A percentile compares a stretch with the other conserved stretches of the same genome.
phyloP scores from a whole-genome alignment of 2,113 vertebrate species.

The Burhinus oedicnemus region DNA sequence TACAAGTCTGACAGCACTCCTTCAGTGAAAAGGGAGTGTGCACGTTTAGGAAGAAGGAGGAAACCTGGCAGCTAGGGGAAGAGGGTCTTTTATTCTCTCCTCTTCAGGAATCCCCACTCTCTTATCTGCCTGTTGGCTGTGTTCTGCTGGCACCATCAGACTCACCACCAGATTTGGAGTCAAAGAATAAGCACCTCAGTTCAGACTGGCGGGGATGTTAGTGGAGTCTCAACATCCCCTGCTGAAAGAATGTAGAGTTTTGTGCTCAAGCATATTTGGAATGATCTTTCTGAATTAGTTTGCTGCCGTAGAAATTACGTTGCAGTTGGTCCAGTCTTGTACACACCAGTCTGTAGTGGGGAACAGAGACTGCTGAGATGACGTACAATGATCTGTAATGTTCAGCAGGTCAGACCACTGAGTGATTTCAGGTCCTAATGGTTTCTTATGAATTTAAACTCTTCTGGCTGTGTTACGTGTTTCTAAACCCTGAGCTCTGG shows the following conservation, averaged over 20 bases:
- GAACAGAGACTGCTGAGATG: neutral
- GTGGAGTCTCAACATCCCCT: neutral
- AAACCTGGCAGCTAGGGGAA: neutral
- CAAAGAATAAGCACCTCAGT: neutral
- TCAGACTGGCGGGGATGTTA: neutral
- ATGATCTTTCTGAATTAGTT: neutral
- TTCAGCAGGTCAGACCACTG: neutral
- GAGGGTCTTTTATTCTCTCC: neutral
- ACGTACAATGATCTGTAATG: neutral
- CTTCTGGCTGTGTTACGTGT: neutral
- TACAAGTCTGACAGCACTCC: neutral
- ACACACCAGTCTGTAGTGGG: neutral
- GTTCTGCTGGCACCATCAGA: neutral
- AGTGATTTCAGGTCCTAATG: neutral
- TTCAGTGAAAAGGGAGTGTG: neutral
- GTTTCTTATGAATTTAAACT: neutral
- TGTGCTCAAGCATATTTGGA: neutral
- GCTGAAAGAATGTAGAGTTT: neutral
- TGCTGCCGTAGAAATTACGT: fast-evolving
- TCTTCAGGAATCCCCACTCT: neutral
- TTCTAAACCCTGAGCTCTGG: neutral
- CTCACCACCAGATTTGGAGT: neutral
- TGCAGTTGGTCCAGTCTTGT: neutral
- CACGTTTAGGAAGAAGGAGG: neutral
- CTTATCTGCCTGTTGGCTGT: neutral